phyloP scores from a whole-genome alignment of 2,888 invertebrate genomes.

The Horisme vitalbata region DNA sequence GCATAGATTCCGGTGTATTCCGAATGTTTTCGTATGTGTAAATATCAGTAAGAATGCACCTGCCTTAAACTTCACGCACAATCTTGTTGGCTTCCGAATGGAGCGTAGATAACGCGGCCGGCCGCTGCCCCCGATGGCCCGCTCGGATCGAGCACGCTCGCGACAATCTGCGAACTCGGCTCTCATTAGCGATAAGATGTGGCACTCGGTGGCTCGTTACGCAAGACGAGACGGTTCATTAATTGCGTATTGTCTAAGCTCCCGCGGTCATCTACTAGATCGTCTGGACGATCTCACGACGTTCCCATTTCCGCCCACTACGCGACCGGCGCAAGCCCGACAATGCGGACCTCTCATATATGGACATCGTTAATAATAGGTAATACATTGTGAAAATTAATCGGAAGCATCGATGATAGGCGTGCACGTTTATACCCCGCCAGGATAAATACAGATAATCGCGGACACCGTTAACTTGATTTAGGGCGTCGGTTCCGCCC shows the following conservation, averaged over 20 bases:
- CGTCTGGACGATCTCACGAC: constrained; percentile 54
- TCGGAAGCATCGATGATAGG: constrained; percentile 67
- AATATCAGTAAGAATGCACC: constrained; percentile 21
- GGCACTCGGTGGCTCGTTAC: constrained; percentile 57
- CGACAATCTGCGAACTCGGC: constrained; percentile 53
- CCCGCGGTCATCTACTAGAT: constrained; percentile 57
- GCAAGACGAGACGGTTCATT: constrained; percentile 66
- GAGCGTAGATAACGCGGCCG: constrained; percentile 39
- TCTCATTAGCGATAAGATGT: constrained; percentile 69
- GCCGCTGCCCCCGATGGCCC: constrained; percentile 43
- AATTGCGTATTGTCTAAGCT: constrained; percentile 70
- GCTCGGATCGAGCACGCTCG: constrained; percentile 43
- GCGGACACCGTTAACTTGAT: constrained; percentile 59
- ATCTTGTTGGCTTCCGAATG: constrained; percentile 29
- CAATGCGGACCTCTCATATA: constrained; percentile 43
- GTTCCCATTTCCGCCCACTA: constrained; percentile 52
- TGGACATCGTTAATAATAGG: constrained; percentile 50
- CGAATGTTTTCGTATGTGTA: constrained; percentile 23
- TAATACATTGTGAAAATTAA: constrained; percentile 59
- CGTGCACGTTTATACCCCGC: constrained; percentile 56
- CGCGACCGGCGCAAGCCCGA: constrained; percentile 28
- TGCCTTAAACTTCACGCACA: constrained; percentile 33
- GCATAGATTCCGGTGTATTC: no score
- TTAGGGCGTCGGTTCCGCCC: constrained; percentile 57
- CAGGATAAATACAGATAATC: constrained; percentile 68